Percentiles rank a stretch among this genome's conserved stretches.
Evolutionary conservation across 2,113 vertebrate genomes (phyloP).

Genomic region (Xiphophorus couchianus): DNA sequence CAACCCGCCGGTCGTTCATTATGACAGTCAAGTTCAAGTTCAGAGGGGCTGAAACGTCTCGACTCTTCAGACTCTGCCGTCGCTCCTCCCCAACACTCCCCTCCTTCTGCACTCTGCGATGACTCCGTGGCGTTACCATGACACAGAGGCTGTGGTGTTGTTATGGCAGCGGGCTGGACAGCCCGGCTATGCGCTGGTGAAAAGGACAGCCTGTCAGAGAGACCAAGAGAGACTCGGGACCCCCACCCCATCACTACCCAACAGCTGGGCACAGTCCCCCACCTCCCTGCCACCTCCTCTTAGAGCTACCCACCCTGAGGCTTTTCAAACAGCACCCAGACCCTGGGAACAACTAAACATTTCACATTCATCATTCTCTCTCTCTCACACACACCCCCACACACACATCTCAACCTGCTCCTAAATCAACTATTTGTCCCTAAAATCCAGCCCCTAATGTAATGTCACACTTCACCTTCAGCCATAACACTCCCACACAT

Average conservation of each 20-base stretch:
- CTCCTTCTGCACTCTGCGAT: slow-evolving; percentile 36
- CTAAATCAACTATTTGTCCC: slow-evolving; percentile 11
- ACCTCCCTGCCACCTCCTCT: slow-evolving; percentile 10
- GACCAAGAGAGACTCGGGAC: slow-evolving; percentile 84
- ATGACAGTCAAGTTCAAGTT: slow-evolving; percentile 84
- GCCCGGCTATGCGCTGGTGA: slow-evolving; percentile 87
- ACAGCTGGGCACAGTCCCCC: slow-evolving; percentile 85
- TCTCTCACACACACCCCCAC: slow-evolving; percentile 71
- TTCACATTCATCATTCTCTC: slow-evolving; percentile 92
- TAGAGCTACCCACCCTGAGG: not conserved
- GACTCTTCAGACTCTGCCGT: slow-evolving; percentile 71
- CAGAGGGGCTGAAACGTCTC: slow-evolving; percentile 71
- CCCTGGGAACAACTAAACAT: slow-evolving; percentile 93
- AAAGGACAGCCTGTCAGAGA: slow-evolving; percentile 94
- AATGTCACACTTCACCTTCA: slow-evolving; percentile 11
- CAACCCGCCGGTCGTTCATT: slow-evolving; percentile 46
- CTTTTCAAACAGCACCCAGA: slow-evolving; percentile 73
- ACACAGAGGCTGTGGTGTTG: slow-evolving; percentile 89
- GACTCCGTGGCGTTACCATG: slow-evolving; percentile 88
- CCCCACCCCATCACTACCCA: slow-evolving; percentile 40
- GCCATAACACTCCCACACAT: not conserved
- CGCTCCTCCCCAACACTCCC: slow-evolving; percentile 3
- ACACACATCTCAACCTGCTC: slow-evolving; percentile 31
- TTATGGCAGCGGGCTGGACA: slow-evolving; percentile 90
- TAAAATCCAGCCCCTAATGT: slow-evolving; percentile 12